phyloP scores from a whole-genome alignment of 2,113 vertebrate genomes.

The Uropsilus gracilis region DNA sequence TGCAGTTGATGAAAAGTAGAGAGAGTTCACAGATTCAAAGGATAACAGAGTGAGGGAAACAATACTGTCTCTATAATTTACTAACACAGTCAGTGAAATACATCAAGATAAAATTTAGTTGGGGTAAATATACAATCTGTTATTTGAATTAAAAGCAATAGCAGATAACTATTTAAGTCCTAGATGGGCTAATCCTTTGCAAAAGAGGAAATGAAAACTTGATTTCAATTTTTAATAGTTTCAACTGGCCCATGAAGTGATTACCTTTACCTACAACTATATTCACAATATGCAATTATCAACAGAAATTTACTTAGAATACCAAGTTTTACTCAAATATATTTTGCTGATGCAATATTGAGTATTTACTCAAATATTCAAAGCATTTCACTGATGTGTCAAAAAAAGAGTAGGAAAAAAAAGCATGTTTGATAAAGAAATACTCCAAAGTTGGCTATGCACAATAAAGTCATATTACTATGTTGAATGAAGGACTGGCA shows the following conservation, averaged over 20 bases:
- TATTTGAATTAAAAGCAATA: neutral
- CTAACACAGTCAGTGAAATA: neutral
- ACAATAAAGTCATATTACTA: neutral
- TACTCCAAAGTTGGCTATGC: neutral
- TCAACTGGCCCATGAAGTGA: neutral
- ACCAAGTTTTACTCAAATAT: neutral
- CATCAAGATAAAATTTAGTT: slow-evolving; percentile 3
- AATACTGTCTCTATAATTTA: neutral
- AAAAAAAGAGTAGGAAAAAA: neutral
- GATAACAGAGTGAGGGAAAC: neutral
- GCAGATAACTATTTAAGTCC: neutral
- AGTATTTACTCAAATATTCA: too few species aligned
- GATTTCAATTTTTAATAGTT: slow-evolving; percentile 1
- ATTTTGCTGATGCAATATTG: too few species aligned
- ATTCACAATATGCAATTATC: neutral
- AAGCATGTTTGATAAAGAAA: neutral
- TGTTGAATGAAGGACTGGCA: neutral
- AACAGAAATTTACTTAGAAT: neutral
- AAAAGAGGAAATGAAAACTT: slow-evolving; percentile 21
- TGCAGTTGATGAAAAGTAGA: neutral
- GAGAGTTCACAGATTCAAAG: slow-evolving; percentile 1
- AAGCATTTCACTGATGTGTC: neutral
- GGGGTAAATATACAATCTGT: neutral
- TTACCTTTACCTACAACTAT: neutral
- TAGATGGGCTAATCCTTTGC: neutral